Evolutionary conservation across 1,140 invertebrate species (phyloP), one percentile per base, ranked within the genome.

Genomic region (Ganaspis sp.): DNA sequence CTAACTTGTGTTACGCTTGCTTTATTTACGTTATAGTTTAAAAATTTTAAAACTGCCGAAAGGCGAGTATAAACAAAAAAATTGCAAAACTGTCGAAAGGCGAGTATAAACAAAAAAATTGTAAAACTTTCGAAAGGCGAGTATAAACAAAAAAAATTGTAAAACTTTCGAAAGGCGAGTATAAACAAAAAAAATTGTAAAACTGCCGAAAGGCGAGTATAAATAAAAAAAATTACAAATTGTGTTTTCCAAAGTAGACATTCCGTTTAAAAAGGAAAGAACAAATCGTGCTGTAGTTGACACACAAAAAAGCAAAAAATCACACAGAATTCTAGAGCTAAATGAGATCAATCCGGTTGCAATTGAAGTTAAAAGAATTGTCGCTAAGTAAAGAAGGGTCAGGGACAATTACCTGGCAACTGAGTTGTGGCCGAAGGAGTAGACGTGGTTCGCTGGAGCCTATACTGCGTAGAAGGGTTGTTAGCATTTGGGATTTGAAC

Each of bases 371-470:
- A n/a, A 64, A n/a, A 64, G 23, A 26, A 15, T 9, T 23, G 9
- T 26, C 19, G 11, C 54, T 64, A 26, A 26, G 4, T 15, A 12
- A 23, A 3, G 9, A 37, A 58, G 4, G 4, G 38, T 19, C 9
- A 9, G 6, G 19, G 42, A 69, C n/a, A 38, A 78, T 89, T 92
- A 94, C 94, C 94, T 93, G 94, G 93, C 89, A 95, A 90, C 87
- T 94, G 94, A 80, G 93, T 94, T 45, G 93, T 94, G 58, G 94
- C 92, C 76, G 93, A 92, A 15, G 94, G 94, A 53, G 93, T 93
- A 84, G 93, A 94, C 49, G 93, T 92, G 74, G 94, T 92, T 69
- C 94, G 92, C 84, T 94, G 94, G 76, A 94, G 86, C 77, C 94
- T 91, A 87, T 93, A 91, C 83, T 93, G 93, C 58, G 86, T 87